These are phyloP conservation scores for Dinothrombium tinctorium DNA, from an alignment of 1,140 invertebrate genomes.

Conservation along the genomic window DNA sequence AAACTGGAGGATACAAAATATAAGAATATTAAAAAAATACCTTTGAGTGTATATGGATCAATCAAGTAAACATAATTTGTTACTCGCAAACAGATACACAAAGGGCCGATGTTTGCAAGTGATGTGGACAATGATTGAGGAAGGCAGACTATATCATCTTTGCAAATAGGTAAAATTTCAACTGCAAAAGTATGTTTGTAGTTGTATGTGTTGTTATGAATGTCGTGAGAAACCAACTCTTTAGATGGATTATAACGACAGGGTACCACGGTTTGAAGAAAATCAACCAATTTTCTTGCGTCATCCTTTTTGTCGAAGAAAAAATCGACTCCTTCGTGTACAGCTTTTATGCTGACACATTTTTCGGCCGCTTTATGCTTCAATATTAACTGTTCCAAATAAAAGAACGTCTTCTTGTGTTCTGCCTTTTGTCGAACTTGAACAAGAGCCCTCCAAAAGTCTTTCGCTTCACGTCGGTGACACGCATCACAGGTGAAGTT, in stretches of 20 bases:
- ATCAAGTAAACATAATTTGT: slow-evolving; percentile 75
- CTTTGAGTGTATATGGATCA: slow-evolving; percentile 68
- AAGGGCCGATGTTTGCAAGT: slow-evolving; percentile 67
- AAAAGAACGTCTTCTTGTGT: slow-evolving; percentile 96
- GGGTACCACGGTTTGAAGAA: slow-evolving; percentile 62
- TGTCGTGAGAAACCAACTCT: slow-evolving; percentile 89
- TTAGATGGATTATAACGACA: slow-evolving; percentile 39
- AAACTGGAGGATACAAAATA: background rate
- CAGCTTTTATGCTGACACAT: slow-evolving; percentile 73
- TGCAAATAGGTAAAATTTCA: slow-evolving; percentile 88
- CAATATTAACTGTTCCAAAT: slow-evolving; percentile 87
- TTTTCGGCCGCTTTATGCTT: slow-evolving; percentile 82
- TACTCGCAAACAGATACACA: slow-evolving; percentile 71
- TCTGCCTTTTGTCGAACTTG: slow-evolving; percentile 32
- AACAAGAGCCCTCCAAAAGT: slow-evolving; percentile 79
- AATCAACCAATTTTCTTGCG: slow-evolving; percentile 88
- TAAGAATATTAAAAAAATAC: slow-evolving; percentile 18
- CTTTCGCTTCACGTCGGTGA: slow-evolving; percentile 83
- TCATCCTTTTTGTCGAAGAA: slow-evolving; percentile 68
- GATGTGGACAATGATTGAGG: slow-evolving; percentile 61
- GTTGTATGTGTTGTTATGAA: slow-evolving; percentile 86
- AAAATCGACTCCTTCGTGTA: slow-evolving; percentile 70
- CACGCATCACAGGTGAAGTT: slow-evolving; percentile 95
- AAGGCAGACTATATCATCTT: slow-evolving; percentile 80
- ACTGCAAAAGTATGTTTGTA: slow-evolving; percentile 64